Evolutionary conservation across 2,888 invertebrate species (phyloP), one percentile per base, ranked within the genome.

Genomic region (Strigamia maritima): DNA sequence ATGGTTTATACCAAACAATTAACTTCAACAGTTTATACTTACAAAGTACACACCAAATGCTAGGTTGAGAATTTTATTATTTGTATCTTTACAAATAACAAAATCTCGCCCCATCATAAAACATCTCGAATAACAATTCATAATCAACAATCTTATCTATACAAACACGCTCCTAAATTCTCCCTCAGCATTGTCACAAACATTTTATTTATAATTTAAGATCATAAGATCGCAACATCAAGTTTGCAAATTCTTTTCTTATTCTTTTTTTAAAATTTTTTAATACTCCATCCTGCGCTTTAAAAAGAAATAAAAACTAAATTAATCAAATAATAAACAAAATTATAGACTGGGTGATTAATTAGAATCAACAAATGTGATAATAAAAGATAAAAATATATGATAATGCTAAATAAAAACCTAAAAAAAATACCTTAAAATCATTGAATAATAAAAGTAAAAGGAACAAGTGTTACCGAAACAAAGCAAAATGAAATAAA

Each of bases 1-100:
- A 22, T n/a, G n/a, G n/a, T n/a, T 24, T 19, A 22, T 60, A 4
- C 60, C 19, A 60, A 60, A 60, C 60, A 60, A 60, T 60, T 60
- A 19, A 60, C 22, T 60, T 60, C 60, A 60, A 60, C 60, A 60
- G 60, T 60, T 60, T 60, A 60, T 44, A 44, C 44, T 44, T 44
- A 44, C 44, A 44, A 44, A 44, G 44, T 44, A 44, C 44, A 44
- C 44, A 44, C 44, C n/a, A 44, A 44, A 44, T 44, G 44, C 44
- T 44, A 44, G 44, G 44, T 16, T 44, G 44, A 44, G 44, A 44
- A 44, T n/a, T 16, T 44, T n/a, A 44, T 44, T 44, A 44, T 44
- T 44, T 44, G 10, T 44, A n/a, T 3, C 3, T 44, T 44, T 44
- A 44, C 10, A 44, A 44, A 44, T 44, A 44, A 44, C 44, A 44